These are phyloP conservation scores for Pegoplata infirma DNA, from an alignment of 2,888 invertebrate species.

Conservation along the genomic window DNA sequence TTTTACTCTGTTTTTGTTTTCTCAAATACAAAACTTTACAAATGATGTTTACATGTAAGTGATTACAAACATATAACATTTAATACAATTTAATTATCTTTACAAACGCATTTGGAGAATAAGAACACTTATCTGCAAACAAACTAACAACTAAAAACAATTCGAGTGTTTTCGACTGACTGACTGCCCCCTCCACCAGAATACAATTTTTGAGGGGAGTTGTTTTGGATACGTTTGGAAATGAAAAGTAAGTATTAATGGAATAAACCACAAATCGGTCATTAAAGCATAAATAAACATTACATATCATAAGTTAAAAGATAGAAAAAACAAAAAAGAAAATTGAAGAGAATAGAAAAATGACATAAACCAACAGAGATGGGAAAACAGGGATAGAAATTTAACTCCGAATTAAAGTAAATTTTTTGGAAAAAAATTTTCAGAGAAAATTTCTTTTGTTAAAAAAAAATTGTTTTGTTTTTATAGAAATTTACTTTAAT, in stretches of 20 bases:
- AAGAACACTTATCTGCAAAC: constrained; percentile 1
- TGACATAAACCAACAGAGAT: neutral
- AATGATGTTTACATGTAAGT: constrained; percentile 39
- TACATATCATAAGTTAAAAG: constrained; percentile 15
- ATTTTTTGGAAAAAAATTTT: no score
- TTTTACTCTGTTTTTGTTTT: constrained; percentile 14
- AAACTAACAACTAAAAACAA: neutral
- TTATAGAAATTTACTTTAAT: no score
- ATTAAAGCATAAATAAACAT: constrained; percentile 56
- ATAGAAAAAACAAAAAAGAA: no score
- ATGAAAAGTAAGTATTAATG: constrained; percentile 46
- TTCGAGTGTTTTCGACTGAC: neutral
- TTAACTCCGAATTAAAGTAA: no score
- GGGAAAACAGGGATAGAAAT: neutral
- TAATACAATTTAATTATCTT: constrained; percentile 59
- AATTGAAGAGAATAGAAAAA: neutral
- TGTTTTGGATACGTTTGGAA: constrained; percentile 10
- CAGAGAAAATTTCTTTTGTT: no score
- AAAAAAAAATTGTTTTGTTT: no score
- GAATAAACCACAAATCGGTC: constrained; percentile 60
- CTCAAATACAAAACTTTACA: constrained; percentile 6
- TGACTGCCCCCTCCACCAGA: neutral
- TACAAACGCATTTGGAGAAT: constrained; percentile 18
- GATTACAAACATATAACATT: constrained; percentile 53
- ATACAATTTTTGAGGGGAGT: neutral